Evolutionary conservation across 23 tunicate genomes (phyloP), one percentile per base, ranked within the genome.

Genomic region (Halocynthia aurantium): DNA sequence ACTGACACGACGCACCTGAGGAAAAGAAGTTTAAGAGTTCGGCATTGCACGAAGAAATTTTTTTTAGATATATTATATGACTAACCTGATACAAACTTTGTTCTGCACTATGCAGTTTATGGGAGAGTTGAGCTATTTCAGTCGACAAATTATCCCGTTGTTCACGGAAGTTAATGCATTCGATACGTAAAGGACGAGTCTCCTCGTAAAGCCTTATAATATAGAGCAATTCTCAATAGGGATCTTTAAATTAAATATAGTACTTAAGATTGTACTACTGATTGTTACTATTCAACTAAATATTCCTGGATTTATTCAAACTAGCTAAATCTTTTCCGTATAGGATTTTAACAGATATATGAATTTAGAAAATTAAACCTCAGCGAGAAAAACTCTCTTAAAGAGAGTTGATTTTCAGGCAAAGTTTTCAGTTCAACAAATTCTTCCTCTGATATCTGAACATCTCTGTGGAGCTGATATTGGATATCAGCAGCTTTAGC

Each of bases 71-170:
- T 58, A 58, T 58, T 58, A 58, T 58, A 58, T 58, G 17, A 31
- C 80, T 17, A 50, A 87, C 94, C 84, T 88, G 83, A 62, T 82
- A n/a, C n/a, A 90, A 55, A 64, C 70, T 62, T 54, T 90, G 97
- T 62, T 90, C 83, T 50, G 74, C 61, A 8, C 57, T 56, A 51
- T 90, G 86, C 52, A 90, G 57, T 12, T 67, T 69, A 62, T 90
- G 84, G 11, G 86, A 75, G 6, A 77, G 50, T 9, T 71, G 70
- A 10, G 87, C 90, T 72, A 85, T 76, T 73, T 90, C 90, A 51
- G 83, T 53, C 6, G 97, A 81, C 53, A 90, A 63, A 53, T 85
- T 85, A 71, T 90, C 97, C 53, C 97, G 67, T 77, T 84, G 90
- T 61, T 50, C 76, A 57, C 84, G 70, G 67, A 84, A 65, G 64